These are phyloP conservation scores for Cyanocitta stelleri DNA, from an alignment of 2,113 vertebrate species.

Conservation along the genomic window DNA sequence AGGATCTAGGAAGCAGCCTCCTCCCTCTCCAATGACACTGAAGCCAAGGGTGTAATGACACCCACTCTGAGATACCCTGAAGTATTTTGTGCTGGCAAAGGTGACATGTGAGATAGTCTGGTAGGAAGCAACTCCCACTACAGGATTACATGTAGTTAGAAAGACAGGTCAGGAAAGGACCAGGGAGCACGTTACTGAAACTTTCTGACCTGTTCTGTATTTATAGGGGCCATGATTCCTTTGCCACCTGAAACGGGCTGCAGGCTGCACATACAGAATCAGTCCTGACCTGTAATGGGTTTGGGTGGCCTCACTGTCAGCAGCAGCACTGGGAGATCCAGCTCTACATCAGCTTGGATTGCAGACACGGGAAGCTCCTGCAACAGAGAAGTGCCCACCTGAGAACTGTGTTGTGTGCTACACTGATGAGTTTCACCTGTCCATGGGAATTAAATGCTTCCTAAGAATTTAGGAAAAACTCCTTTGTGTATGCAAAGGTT, in stretches of 20 bases:
- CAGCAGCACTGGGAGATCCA: constrained; percentile 65
- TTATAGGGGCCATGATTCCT: background rate
- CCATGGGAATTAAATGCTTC: background rate
- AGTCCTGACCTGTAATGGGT: constrained; percentile 69
- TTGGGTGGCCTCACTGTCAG: constrained; percentile 77
- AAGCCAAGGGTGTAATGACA: background rate
- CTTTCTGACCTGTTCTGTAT: background rate
- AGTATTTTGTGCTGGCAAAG: background rate
- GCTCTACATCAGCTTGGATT: constrained; percentile 45
- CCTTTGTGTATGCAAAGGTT: background rate
- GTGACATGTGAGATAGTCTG: background rate
- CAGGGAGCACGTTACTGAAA: background rate
- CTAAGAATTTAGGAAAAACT: background rate
- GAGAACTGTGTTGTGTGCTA: background rate
- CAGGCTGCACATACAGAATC: background rate
- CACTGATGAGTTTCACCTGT: background rate
- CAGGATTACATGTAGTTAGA: background rate
- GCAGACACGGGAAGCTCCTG: constrained; percentile 33
- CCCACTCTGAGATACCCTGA: background rate
- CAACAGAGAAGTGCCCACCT: background rate
- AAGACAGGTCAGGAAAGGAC: background rate
- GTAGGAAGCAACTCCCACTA: background rate
- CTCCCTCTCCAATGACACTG: background rate
- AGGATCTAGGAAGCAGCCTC: background rate
- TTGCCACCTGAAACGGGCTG: background rate